Conservation (phyloP, 2,888 invertebrate genomes). For the Clitarchus hookeri region DNA sequence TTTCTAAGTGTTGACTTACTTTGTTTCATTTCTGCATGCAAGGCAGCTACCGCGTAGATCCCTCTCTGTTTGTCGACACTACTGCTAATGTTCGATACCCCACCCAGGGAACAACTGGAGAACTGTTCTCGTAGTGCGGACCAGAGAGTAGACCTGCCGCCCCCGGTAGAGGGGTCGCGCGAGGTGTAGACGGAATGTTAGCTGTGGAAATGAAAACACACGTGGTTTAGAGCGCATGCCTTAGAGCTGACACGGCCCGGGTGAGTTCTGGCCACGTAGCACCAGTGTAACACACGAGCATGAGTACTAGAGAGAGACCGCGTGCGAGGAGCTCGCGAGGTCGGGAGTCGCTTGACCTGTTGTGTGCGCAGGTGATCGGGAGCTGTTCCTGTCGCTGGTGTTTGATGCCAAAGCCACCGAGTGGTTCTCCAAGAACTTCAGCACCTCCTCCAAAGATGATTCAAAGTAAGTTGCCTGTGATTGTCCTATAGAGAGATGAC, state of each 20-base stretch:
- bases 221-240: constrained; percentile 6
- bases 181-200: constrained; percentile 36
- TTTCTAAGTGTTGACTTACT: neutral
- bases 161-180: neutral
- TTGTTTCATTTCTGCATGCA: neutral
- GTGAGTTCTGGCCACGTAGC: neutral
- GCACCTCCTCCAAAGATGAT: constrained; percentile 67
- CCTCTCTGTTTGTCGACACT: neutral
- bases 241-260: neutral
- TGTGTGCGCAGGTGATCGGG: constrained; percentile 73
- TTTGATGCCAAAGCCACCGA: constrained; percentile 88
- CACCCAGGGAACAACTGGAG: neutral
- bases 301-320: neutral
- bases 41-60: neutral
- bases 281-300: neutral
- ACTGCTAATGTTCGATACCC: neutral
- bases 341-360: neutral
- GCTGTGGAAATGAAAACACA: constrained; percentile 45
- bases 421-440: constrained; percentile 81
- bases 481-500: too few relatives aligned
- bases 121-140: neutral
- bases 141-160: neutral
- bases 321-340: too few relatives aligned
- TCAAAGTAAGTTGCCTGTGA: constrained; percentile 61
- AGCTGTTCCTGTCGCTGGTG: constrained; percentile 80